Base-by-base conservation (phyloP, 2,113 vertebrate genomes). In the Vidua macroura region DNA sequence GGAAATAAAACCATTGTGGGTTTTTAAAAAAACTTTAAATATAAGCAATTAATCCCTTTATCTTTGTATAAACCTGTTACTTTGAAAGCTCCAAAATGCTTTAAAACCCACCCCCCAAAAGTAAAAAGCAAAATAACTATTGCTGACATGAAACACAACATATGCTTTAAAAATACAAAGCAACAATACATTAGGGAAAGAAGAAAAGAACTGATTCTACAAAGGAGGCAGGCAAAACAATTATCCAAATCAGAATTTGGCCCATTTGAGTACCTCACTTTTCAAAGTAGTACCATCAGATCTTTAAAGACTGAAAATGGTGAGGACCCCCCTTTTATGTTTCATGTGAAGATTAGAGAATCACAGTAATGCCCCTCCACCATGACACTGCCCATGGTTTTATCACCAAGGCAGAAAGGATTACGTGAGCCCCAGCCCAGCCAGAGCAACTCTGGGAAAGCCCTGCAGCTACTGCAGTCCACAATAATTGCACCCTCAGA, bases 151-250 rank as follows among this genome's bases (percentile, higher is more conserved):
- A 84, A 96, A 88, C 60, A 82, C 31, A 86, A 56, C 48, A 86
- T 73, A 63, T 64, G 23, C 73, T 72, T 86, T 56, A 70, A 28
- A 94, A 87, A 63, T 74, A 87, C 55, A 88, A 91, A 78, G 79
- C 76, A 93, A 68, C 16, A 51, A 68, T 21, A 20, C 77, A 88
- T 76, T 1, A 87, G 15, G 19, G 30, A 39, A 83, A 76, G 70
- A 90, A 82, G 60, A 88, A 74, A 86, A 78, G 46, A 90, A 80
- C 11, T 31, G 33, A 15, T 66, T 80, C 48, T 44, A 63, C 31
- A 86, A 74, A 90, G 82, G 30, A 91, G 27, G 58, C 41, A 69
- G 53, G 37, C 52, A 91, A 93, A 95, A 53, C 64, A 83, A 93
- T 92, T 90, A 70, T 4, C 68, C 85, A 81, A 83, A 90, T 44